Percentiles rank a stretch among this genome's conserved stretches.
These are phyloP conservation scores for Sparus aurata DNA, from an alignment of 2,797 vertebrate genomes.

Conservation along the genomic window DNA sequence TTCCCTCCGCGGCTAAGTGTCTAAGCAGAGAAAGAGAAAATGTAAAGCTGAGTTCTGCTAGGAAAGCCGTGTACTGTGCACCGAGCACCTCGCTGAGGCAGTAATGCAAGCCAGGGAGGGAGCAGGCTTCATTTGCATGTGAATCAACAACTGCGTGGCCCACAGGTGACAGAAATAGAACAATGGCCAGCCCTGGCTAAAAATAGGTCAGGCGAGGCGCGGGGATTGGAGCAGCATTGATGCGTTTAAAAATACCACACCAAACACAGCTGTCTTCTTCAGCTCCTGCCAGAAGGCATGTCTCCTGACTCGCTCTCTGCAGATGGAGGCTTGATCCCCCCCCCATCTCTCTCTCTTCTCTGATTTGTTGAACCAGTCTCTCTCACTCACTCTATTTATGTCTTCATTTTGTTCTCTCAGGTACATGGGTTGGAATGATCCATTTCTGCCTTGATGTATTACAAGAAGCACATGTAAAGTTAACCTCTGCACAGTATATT, in stretches of 20 bases:
- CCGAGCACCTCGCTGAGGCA: slow-evolving; percentile 78
- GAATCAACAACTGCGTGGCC: slow-evolving; percentile 98
- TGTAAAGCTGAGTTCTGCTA: slow-evolving; percentile 71
- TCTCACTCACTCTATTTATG: slow-evolving; percentile 65
- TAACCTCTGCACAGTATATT: slow-evolving; percentile 19
- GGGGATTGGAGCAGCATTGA: slow-evolving; percentile 99
- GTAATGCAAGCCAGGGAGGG: slow-evolving; percentile 88
- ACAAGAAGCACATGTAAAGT: slow-evolving; percentile 46
- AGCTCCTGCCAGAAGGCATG: slow-evolving; percentile 88
- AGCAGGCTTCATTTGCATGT: slow-evolving; percentile 96
- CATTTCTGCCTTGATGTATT: slow-evolving; percentile 47
- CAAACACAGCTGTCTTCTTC: slow-evolving; percentile 99
- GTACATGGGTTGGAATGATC: slow-evolving; percentile 57
- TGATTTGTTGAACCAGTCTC: slow-evolving; percentile 73
- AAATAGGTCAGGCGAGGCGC: slow-evolving; percentile 99
- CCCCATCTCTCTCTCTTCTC: slow-evolving; percentile 37
- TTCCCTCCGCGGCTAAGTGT: slow-evolving; percentile 71
- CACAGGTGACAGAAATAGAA: slow-evolving; percentile 99
- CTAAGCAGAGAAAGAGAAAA: slow-evolving; percentile 57
- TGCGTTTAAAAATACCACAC: slow-evolving; percentile 99
- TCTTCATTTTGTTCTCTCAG: slow-evolving; percentile 71
- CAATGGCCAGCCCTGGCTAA: slow-evolving; percentile 99
- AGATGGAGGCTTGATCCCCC: slow-evolving; percentile 77
- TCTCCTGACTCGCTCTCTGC: slow-evolving; percentile 84
- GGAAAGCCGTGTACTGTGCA: slow-evolving; percentile 71